Percentiles rank a stretch among this genome's conserved stretches.
These are phyloP conservation scores for Trypoxylon attenuatum DNA, from an alignment of 2,888 invertebrate species.

Conservation along the genomic window DNA sequence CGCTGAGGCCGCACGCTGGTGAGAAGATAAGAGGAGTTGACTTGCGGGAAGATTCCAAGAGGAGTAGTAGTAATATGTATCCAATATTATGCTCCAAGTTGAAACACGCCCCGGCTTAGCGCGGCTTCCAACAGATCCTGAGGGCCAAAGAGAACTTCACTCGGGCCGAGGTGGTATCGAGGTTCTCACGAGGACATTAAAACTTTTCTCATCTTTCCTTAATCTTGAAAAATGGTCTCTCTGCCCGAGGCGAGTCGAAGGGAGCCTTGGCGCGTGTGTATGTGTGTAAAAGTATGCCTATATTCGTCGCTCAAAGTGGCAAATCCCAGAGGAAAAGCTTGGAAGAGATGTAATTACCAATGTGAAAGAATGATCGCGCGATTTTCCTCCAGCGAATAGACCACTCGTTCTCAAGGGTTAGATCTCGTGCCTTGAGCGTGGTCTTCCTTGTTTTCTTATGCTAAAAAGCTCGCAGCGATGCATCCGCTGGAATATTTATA, in stretches of 20 bases:
- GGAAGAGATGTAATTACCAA: constrained; percentile 48
- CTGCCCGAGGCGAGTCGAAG: constrained; percentile 22
- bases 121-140: too few species aligned
- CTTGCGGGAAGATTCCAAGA: too few species aligned
- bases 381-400: constrained; percentile 40
- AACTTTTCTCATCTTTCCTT: constrained; percentile 74
- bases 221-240: constrained; percentile 71
- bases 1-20: too few species aligned
- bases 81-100: too few species aligned
- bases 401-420: neutral
- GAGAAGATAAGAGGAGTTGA: too few species aligned
- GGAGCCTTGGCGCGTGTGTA: constrained; percentile 2
- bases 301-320: constrained; percentile 3
- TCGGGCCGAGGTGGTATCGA: neutral
- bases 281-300: too few species aligned
- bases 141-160: too few species aligned
- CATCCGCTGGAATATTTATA: constrained; percentile 24
- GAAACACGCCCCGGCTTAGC: too few species aligned
- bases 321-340: constrained; percentile 16
- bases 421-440: neutral
- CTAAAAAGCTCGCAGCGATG: neutral
- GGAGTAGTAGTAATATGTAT: too few species aligned
- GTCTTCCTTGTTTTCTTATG: constrained; percentile 1
- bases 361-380: constrained; percentile 27
- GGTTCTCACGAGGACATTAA: constrained; percentile 63